These are phyloP conservation scores for Rhineura floridana DNA, from an alignment of 2,113 vertebrate genomes.

Conservation along the genomic window DNA sequence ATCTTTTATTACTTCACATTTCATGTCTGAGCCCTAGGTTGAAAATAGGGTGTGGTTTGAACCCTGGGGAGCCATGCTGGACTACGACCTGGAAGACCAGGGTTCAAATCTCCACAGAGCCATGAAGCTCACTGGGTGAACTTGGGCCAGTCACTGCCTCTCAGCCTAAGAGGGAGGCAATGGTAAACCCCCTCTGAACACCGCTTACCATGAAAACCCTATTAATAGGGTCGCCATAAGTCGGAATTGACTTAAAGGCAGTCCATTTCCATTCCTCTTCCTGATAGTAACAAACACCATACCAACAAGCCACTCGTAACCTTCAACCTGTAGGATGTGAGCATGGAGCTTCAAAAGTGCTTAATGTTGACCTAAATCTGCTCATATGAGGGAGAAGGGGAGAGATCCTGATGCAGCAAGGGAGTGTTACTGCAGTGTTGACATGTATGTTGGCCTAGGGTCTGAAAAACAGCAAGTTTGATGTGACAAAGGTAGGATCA, in stretches of 20 bases:
- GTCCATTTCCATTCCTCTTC: too few species aligned
- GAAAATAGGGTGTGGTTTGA: background rate
- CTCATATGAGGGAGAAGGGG: background rate
- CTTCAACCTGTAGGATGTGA: background rate
- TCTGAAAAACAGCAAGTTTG: background rate
- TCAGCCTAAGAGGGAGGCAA: too few species aligned
- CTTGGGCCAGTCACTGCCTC: too few species aligned
- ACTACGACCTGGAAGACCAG: too few species aligned
- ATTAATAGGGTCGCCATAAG: too few species aligned
- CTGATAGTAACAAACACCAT: background rate
- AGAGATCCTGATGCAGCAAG: background rate
- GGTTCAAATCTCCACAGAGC: too few species aligned
- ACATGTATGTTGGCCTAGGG: too few species aligned
- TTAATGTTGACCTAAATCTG: background rate
- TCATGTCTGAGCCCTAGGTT: background rate
- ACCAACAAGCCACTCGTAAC: background rate
- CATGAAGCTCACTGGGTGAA: too few species aligned
- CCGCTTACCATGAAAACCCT: too few species aligned
- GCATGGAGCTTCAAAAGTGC: constrained; percentile 10
- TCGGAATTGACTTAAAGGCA: too few species aligned
- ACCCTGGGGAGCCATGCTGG: background rate
- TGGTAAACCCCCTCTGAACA: too few species aligned
- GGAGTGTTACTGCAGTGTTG: background rate
- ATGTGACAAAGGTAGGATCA: background rate
- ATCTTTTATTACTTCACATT: background rate